Conservation (phyloP, 2,888 invertebrate genomes). For the Leucania comma region DNA sequence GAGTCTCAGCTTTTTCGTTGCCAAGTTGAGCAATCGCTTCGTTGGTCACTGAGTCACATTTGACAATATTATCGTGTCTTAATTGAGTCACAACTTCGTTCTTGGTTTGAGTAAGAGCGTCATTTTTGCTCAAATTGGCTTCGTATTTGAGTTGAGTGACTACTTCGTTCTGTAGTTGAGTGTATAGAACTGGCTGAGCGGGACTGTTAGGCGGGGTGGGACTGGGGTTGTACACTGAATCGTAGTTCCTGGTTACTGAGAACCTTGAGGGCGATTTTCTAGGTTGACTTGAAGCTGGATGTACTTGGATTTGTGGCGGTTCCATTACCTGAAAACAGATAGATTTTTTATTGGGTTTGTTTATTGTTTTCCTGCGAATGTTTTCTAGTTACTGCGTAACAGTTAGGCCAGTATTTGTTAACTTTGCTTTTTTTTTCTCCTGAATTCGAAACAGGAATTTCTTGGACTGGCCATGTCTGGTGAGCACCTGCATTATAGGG, state of each 20-base stretch:
- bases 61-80: conserved; percentile 6
- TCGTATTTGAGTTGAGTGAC: conserved; percentile 48
- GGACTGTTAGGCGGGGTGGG: conserved; percentile 64
- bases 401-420: too few relatives aligned
- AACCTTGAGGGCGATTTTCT: conserved; percentile 86
- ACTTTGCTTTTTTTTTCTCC: too few relatives aligned
- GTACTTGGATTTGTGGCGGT: conserved; percentile 88
- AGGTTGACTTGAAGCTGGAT: conserved; percentile 90
- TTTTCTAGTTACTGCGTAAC: too few relatives aligned
- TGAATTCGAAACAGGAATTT: too few relatives aligned
- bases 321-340: conserved; percentile 80
- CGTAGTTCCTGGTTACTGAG: conserved; percentile 87
- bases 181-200: conserved; percentile 52
- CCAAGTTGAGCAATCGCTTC: conserved; percentile 7
- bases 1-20: conserved; percentile 19
- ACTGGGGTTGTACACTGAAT: conserved; percentile 76
- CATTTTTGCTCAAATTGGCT: conserved; percentile 17
- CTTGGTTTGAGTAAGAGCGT: conserved; percentile 26
- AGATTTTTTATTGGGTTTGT: not conserved
- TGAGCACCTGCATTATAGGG: too few relatives aligned
- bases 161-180: conserved; percentile 50
- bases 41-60: conserved; percentile 7
- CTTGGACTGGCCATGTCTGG: too few relatives aligned
- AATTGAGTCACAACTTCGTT: conserved; percentile 34
- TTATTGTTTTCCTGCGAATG: not conserved